Conservation (phyloP, 2,113 vertebrate genomes). For the Malurus cyaneus region DNA sequence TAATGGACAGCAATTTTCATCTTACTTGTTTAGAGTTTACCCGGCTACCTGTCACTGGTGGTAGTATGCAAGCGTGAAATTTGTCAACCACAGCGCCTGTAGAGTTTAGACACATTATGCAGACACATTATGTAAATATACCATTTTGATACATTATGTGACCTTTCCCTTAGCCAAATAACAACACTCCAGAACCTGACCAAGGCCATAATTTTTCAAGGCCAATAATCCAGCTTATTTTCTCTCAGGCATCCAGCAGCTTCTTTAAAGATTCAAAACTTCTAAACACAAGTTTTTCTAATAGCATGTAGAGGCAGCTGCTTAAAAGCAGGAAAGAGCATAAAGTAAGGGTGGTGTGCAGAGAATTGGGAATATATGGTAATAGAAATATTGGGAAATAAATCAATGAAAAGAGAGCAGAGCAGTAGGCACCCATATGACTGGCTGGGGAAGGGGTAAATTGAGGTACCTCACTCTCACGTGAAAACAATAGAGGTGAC, state of each 20-base stretch:
- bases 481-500: not conserved
- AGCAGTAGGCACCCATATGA: not conserved
- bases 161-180: slow-evolving; percentile 40
- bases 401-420: not conserved
- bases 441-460: not conserved
- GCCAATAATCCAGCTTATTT: not conserved
- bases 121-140: slow-evolving; percentile 45
- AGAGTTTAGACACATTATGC: not conserved
- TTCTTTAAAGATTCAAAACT: not conserved
- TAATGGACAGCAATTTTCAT: not conserved
- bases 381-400: not conserved
- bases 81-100: not conserved
- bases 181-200: not conserved
- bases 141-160: slow-evolving; percentile 29
- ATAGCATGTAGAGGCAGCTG: not conserved
- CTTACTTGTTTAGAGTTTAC: not conserved
- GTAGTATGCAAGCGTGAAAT: not conserved
- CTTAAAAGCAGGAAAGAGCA: not conserved
- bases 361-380: not conserved
- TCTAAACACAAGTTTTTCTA: not conserved
- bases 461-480: not conserved
- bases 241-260: not conserved
- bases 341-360: not conserved
- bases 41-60: not conserved
- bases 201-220: slow-evolving; percentile 17